A percentile compares a stretch with the other conserved stretches of the same genome.
These are phyloP conservation scores for Margarornis squamiger DNA, from an alignment of 2,797 vertebrate genomes.

Conservation along the genomic window DNA sequence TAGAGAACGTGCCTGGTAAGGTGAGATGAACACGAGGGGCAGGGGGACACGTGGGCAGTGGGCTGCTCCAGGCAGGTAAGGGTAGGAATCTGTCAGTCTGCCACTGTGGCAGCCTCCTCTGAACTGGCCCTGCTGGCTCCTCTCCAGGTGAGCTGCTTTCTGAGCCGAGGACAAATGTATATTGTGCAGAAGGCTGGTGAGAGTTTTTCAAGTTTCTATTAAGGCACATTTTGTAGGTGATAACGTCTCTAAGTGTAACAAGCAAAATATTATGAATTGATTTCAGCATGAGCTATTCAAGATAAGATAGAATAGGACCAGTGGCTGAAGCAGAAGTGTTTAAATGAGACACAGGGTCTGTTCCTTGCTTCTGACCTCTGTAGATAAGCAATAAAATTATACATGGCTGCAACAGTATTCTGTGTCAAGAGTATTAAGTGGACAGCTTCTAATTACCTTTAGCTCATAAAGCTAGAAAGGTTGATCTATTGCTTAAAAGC, in stretches of 20 bases:
- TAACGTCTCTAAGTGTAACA: conserved; percentile 61
- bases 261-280: conserved; percentile 66
- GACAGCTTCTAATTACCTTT: conserved; percentile 62
- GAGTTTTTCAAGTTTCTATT: conserved; percentile 46
- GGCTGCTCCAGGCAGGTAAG: conserved; percentile 22
- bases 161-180: neutral
- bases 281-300: conserved; percentile 58
- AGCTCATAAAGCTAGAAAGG: conserved; percentile 52
- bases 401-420: conserved; percentile 4
- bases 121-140: conserved; percentile 6
- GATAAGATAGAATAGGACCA: conserved; percentile 55
- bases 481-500: conserved; percentile 48
- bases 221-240: conserved; percentile 51
- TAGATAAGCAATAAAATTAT: conserved; percentile 65
- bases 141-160: conserved; percentile 60
- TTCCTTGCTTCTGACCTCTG: conserved; percentile 56
- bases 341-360: conserved; percentile 33
- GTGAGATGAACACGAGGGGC: neutral
- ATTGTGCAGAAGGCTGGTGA: conserved; percentile 13
- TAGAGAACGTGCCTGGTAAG: neutral
- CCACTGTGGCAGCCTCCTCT: neutral
- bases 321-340: conserved; percentile 37
- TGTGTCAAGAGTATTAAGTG: conserved; percentile 46
- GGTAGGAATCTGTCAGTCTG: conserved; percentile 39
- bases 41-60: accelerated